Evolutionary conservation across 1,140 invertebrate genomes (phyloP).

Genomic region (Forficula auricularia): DNA sequence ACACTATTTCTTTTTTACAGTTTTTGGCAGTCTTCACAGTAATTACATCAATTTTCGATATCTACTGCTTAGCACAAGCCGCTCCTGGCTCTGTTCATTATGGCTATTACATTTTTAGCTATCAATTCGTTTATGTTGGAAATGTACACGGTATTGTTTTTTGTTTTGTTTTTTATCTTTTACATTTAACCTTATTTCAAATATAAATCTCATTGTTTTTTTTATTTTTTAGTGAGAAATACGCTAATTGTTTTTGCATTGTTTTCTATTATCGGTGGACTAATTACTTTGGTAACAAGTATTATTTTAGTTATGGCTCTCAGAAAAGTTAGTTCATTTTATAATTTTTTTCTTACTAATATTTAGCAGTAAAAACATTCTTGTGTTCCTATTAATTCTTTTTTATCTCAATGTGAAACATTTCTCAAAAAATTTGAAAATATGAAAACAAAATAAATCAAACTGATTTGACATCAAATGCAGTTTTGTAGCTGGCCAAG

Average conservation of each 20-base stretch:
- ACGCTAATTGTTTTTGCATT: slow-evolving; percentile 64
- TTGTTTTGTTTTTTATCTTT: slow-evolving; percentile 7
- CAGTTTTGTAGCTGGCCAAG: too few species aligned
- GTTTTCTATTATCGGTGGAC: slow-evolving; percentile 61
- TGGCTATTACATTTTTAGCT: slow-evolving; percentile 81
- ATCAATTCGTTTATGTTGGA: slow-evolving; percentile 86
- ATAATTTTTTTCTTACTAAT: too few species aligned
- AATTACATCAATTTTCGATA: slow-evolving; percentile 60
- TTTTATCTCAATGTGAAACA: too few species aligned
- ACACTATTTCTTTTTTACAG: slow-evolving; percentile 42
- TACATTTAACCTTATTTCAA: neutral
- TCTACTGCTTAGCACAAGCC: slow-evolving; percentile 74
- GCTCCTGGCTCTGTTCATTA: slow-evolving; percentile 72
- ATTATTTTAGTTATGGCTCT: slow-evolving; percentile 65
- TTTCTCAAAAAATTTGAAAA: too few species aligned
- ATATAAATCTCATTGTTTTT: slow-evolving; percentile 9
- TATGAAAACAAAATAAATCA: too few species aligned
- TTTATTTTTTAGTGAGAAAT: slow-evolving; percentile 59
- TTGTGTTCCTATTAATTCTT: too few species aligned
- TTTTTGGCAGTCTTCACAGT: slow-evolving; percentile 68
- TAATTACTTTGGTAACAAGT: slow-evolving; percentile 60
- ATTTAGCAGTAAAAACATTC: too few species aligned
- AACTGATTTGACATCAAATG: too few species aligned
- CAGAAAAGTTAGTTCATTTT: slow-evolving; percentile 53
- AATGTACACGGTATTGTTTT: slow-evolving; percentile 54